phyloP scores from a whole-genome alignment of 1,140 invertebrate species.

The Neocloeon triangulifer region DNA sequence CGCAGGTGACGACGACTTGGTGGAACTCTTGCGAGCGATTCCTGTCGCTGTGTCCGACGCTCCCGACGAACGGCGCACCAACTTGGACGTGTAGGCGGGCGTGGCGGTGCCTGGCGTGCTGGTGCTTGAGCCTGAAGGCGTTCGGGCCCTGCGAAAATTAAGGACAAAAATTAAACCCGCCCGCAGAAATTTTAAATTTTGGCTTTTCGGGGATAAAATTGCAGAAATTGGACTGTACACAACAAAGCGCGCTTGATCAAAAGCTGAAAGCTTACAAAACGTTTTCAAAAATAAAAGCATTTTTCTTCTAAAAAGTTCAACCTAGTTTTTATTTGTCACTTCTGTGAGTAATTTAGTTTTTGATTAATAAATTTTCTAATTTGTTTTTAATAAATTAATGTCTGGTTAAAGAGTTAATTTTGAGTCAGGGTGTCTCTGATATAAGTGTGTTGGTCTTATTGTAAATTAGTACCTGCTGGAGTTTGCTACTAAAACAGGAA shows the following conservation, averaged over 20 bases:
- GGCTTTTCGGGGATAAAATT: neutral
- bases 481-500: slow-evolving; percentile 19
- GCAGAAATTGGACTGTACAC: neutral
- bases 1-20: neutral
- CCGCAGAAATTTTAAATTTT: neutral
- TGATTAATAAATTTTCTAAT: no score
- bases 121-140: slow-evolving; percentile 34
- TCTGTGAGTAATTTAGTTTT: no score
- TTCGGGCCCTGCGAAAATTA: neutral
- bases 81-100: slow-evolving; percentile 30
- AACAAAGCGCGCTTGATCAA: neutral
- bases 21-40: slow-evolving; percentile 11
- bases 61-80: slow-evolving; percentile 38
- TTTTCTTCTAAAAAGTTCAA: neutral
- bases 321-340: no score
- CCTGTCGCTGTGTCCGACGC: slow-evolving; percentile 33
- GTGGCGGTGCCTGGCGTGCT: slow-evolving; percentile 41
- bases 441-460: no score
- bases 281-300: neutral
- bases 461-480: neutral
- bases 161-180: neutral
- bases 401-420: neutral
- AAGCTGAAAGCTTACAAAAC: neutral
- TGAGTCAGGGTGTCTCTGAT: no score
- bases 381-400: no score